Percentiles rank a stretch among this genome's conserved stretches.
These are phyloP conservation scores for Drosophila rellima DNA, from an alignment of 2,888 invertebrate genomes.

Conservation along the genomic window DNA sequence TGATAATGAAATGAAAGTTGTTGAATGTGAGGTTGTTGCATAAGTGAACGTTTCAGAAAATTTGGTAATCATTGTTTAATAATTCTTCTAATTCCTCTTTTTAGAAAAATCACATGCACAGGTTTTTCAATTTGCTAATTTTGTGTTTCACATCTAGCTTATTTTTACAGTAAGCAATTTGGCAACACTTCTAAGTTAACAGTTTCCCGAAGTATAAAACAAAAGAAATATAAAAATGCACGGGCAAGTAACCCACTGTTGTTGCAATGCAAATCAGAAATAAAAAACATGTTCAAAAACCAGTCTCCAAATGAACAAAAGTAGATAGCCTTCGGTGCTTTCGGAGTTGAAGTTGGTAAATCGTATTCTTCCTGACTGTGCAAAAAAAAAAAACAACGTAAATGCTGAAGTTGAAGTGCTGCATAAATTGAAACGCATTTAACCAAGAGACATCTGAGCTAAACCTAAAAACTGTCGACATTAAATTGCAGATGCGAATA, in stretches of 20 bases:
- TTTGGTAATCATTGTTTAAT: not conserved
- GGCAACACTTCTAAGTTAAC: no score
- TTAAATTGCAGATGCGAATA: conserved; percentile 28
- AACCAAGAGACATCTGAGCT: conserved; percentile 19
- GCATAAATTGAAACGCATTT: conserved; percentile 33
- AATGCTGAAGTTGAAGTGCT: conserved; percentile 70
- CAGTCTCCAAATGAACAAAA: conserved; percentile 59
- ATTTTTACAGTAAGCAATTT: no score
- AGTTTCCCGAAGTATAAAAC: no score
- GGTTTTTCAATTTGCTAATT: no score
- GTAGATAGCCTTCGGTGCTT: conserved; percentile 71
- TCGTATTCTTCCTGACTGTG: conserved; percentile 60
- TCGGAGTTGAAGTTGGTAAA: conserved; percentile 22
- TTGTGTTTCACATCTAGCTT: no score
- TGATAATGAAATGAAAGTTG: not conserved
- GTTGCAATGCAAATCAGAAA: conserved; percentile 24
- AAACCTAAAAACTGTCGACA: conserved; percentile 21
- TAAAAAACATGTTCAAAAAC: conserved; percentile 50
- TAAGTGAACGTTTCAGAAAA: not conserved
- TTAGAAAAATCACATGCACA: no score
- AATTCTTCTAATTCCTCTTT: not conserved
- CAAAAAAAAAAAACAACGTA: conserved; percentile 42
- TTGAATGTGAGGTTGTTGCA: not conserved
- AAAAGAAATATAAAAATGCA: conserved; percentile 52
- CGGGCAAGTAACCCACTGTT: conserved; percentile 31